Evolutionary conservation across 2,113 vertebrate species (phyloP).

Genomic region (Corythornis madagascariensis): DNA sequence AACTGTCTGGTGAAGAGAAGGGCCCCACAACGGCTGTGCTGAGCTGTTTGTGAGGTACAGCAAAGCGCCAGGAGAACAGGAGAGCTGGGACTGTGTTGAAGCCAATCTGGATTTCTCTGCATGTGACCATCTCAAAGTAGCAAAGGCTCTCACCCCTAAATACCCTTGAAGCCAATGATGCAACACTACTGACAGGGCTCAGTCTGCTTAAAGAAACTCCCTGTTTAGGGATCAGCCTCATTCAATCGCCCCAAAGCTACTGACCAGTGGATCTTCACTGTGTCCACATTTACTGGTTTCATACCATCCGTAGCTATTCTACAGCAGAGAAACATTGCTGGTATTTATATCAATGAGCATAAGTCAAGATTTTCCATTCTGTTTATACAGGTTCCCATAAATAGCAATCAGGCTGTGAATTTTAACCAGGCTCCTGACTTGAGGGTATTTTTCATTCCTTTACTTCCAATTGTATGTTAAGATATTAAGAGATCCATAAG

Average conservation of each 20-base stretch:
- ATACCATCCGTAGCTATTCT: not conserved
- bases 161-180: not conserved
- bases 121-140: not conserved
- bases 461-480: not conserved
- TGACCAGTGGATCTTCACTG: not conserved
- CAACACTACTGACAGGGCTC: not conserved
- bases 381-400: not conserved
- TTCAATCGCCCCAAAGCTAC: not conserved
- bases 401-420: not conserved
- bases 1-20: not conserved
- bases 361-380: not conserved
- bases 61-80: not conserved
- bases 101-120: not conserved
- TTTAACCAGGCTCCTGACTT: not conserved
- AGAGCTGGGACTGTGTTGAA: rapidly evolving
- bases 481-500: not conserved
- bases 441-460: not conserved
- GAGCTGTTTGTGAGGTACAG: not conserved
- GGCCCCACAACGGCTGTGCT: not conserved
- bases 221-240: not conserved
- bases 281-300: rapidly evolving
- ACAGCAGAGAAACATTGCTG: not conserved
- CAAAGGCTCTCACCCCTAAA: not conserved
- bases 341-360: not conserved
- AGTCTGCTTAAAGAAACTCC: not conserved